Base-by-base conservation (phyloP, 1,140 invertebrate species). In the Cephus cinctus region DNA sequence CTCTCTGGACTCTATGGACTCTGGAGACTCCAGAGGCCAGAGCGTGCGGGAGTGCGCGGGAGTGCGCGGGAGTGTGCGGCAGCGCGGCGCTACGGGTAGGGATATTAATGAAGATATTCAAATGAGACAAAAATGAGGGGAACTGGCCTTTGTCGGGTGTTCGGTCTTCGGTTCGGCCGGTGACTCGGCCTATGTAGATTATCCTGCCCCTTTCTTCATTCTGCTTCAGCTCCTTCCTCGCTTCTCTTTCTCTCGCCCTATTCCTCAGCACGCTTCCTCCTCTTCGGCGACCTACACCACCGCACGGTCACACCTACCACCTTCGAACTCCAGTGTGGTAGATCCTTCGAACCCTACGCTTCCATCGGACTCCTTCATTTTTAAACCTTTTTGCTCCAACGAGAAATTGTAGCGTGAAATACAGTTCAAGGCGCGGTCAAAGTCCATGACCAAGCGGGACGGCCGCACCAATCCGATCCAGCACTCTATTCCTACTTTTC, bases 91-190 rank as follows among this genome's bases (percentile, higher is more conserved):
- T n/a, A n/a, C n/a, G n/a, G 56, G 56, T 39, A 55, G 49, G 58
- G 61, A 60, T 67, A 69, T 69, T 71, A 69, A 71, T 69, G 65
- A 69, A 71, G 66, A 69, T 69, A 69, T 71, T 71, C 59, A 69
- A 69, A 71, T 69, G 68, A 69, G 65, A 65, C 23, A 60, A 66
- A 68, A 71, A 69, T 59, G 51, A 66, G 46, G 46, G 46, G 52
- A 47, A 36, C 41, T 50, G 50, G 41, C 52, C 62, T 66, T 66
- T 65, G 64, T 66, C 57, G 63, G 63, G 46, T 57, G 48, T 39
- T 49, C 42, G 45, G n/a, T n/a, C n/a, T n/a, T n/a, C n/a, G 56
- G 52, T 46, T 58, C 56, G 50, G 42, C 49, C 56, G 45, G 53
- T 63, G 58, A 63, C 63, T 66, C 57, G 63, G 61, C 56, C 63